Evolutionary conservation across 2,797 vertebrate species (phyloP).

Genomic region (Diplodus puntazzo): DNA sequence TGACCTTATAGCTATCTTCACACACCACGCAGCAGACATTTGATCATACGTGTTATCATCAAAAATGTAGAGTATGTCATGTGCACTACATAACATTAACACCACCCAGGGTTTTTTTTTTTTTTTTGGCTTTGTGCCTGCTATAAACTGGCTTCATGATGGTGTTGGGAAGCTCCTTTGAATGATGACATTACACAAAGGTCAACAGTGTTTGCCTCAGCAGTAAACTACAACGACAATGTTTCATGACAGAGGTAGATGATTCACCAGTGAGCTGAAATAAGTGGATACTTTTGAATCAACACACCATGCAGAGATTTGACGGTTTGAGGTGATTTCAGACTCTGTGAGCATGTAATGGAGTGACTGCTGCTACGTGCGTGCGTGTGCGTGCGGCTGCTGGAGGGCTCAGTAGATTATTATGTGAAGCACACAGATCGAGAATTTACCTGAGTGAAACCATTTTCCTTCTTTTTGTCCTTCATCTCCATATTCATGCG

Average conservation of each 20-base stretch:
- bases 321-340: conserved; percentile 48
- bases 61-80: neutral
- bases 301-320: conserved; percentile 64
- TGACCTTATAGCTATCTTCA: neutral
- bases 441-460: conserved; percentile 42
- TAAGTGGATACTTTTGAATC: conserved; percentile 70
- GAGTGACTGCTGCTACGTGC: conserved; percentile 28
- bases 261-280: conserved; percentile 59
- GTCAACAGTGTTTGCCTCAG: conserved; percentile 55
- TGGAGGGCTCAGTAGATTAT: conserved; percentile 34
- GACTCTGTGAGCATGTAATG: conserved; percentile 55
- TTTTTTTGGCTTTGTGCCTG: neutral
- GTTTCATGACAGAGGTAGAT: conserved; percentile 50
- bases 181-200: conserved; percentile 60
- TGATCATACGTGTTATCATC: neutral
- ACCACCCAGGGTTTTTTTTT: conserved; percentile 18
- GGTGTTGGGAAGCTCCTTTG: conserved; percentile 29
- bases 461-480: conserved; percentile 32
- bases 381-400: conserved; percentile 30
- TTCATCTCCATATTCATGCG: conserved; percentile 32
- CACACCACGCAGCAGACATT: neutral
- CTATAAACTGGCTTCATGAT: conserved; percentile 39
- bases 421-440: conserved; percentile 42
- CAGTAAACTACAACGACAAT: conserved; percentile 42
- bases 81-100: conserved; percentile 11